Evolutionary conservation across 2,113 vertebrate species (phyloP).

Genomic region (Entelurus aequoreus): DNA sequence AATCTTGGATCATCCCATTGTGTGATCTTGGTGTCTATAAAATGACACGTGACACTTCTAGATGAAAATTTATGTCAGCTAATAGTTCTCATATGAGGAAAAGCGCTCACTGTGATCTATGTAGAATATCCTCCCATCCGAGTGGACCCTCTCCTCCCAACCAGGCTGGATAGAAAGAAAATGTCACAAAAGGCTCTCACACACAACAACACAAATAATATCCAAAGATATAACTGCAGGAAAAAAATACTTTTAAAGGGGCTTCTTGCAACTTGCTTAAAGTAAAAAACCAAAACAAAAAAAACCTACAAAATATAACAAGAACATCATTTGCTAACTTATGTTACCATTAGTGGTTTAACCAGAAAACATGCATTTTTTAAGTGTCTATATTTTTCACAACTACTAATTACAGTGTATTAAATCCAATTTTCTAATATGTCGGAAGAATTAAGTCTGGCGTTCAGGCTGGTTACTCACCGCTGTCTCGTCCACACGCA

Average conservation of each 20-base stretch:
- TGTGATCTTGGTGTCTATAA: slow-evolving; percentile 85
- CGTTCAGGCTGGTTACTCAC: too few species aligned
- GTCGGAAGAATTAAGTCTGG: too few species aligned
- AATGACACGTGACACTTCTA: slow-evolving; percentile 11
- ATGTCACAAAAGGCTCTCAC: not conserved
- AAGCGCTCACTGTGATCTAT: slow-evolving; percentile 90
- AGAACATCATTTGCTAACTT: too few species aligned
- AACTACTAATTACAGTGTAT: too few species aligned
- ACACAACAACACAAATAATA: not conserved
- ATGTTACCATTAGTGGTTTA: too few species aligned
- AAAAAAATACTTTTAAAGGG: not conserved
- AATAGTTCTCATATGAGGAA: not conserved
- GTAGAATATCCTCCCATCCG: slow-evolving; percentile 91
- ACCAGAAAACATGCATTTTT: too few species aligned
- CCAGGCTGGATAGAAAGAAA: slow-evolving; percentile 77
- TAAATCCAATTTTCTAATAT: too few species aligned
- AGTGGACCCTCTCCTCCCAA: slow-evolving; percentile 93
- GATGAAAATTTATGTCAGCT: not conserved
- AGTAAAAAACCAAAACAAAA: too few species aligned
- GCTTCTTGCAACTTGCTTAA: too few species aligned
- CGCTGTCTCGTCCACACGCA: too few species aligned
- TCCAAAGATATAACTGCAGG: not conserved
- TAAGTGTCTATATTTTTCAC: too few species aligned
- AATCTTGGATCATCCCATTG: slow-evolving; percentile 97
- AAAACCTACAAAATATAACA: too few species aligned